phyloP scores from a whole-genome alignment of 1,140 invertebrate genomes.

The Neodiprion fabricii region DNA sequence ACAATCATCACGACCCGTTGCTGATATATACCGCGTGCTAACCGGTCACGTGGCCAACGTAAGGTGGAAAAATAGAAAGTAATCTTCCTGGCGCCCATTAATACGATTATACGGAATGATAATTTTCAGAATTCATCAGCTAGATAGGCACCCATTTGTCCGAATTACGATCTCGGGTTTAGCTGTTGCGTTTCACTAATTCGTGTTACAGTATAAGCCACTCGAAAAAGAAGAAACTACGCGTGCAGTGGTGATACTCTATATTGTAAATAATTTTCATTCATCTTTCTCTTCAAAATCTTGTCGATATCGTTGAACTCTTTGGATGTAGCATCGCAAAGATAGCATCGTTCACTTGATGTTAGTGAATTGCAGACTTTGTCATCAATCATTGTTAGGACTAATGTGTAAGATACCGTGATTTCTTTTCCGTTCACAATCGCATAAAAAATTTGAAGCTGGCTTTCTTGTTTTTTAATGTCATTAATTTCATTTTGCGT shows the following conservation, averaged over 20 bases:
- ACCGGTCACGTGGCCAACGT: too few relatives aligned
- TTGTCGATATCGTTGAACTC: neutral
- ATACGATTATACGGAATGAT: too few relatives aligned
- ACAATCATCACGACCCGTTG: too few relatives aligned
- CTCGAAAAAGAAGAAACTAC: constrained; percentile 35
- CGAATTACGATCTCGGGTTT: too few relatives aligned
- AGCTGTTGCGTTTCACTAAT: too few relatives aligned
- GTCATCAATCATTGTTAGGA: constrained; percentile 55
- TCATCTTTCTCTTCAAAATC: too few relatives aligned
- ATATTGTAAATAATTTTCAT: constrained; percentile 31
- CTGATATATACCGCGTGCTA: too few relatives aligned
- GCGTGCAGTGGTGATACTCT: constrained; percentile 31
- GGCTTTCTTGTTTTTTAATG: constrained; percentile 27
- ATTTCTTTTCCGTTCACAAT: constrained; percentile 27
- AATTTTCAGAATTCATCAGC: too few relatives aligned
- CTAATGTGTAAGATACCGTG: constrained; percentile 32
- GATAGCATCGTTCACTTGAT: constrained; percentile 50
- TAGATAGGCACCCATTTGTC: too few relatives aligned
- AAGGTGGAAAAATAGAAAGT: too few relatives aligned
- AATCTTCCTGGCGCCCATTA: too few relatives aligned
- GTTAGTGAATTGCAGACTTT: constrained; percentile 50
- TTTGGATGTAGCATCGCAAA: constrained; percentile 50
- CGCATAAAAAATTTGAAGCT: constrained; percentile 21
- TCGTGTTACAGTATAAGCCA: too few relatives aligned
- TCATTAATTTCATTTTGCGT: constrained; percentile 37